Percentiles rank a stretch among this genome's conserved stretches.
phyloP scores from a whole-genome alignment of 2,797 vertebrate genomes.

The Dryobates pubescens region DNA sequence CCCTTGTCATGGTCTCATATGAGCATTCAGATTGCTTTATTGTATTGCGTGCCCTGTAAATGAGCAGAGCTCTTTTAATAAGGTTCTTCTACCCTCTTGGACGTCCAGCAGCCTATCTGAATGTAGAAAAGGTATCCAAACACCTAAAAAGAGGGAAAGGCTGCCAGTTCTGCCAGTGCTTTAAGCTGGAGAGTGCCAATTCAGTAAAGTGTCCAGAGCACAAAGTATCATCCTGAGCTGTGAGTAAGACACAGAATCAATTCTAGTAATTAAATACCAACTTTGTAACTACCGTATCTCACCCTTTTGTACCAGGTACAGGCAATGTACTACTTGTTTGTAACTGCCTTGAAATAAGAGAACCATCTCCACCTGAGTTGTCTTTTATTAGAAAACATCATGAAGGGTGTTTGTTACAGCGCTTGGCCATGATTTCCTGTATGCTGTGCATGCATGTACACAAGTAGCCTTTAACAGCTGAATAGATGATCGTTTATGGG shows the following conservation, averaged over 20 bases:
- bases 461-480: background rate
- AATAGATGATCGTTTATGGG: background rate
- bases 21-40: conserved; percentile 34
- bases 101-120: background rate
- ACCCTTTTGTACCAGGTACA: background rate
- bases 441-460: background rate
- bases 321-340: background rate
- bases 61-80: background rate
- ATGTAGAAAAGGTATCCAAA: background rate
- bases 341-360: background rate
- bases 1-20: conserved; percentile 7
- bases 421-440: background rate
- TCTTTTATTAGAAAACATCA: background rate
- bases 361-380: background rate
- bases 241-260: background rate
- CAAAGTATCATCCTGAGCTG: background rate
- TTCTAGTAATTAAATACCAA: conserved; percentile 9
- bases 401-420: background rate
- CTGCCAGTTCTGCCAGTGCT: background rate
- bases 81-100: background rate
- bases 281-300: background rate
- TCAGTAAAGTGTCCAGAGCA: background rate
- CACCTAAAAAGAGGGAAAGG: background rate
- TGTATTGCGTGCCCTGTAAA: background rate
- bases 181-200: background rate